Evolutionary conservation across 2,888 invertebrate genomes (phyloP), one percentile per base, ranked within the genome.

Genomic region (Osmoderma eremita): DNA sequence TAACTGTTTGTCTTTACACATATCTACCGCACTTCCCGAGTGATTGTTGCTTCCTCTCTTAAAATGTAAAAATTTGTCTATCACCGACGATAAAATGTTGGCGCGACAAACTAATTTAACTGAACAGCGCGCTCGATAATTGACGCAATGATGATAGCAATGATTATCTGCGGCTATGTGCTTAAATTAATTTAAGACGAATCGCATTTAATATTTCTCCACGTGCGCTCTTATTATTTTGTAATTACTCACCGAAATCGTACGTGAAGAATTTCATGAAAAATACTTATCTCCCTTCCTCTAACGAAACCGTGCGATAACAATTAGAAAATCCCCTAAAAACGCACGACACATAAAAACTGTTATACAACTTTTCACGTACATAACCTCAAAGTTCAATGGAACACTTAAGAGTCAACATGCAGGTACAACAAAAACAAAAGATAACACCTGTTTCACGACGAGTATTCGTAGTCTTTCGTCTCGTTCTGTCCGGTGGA

Each of bases 331-430:
- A 61, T 13, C 24, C 20, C 30, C 24, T 2, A 48, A 30, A 61
- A 58, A 45, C 48, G 10, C 18, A 30, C 10, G 24, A 10, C 45
- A 45, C 45, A 45, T 45, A 61, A 45, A 42, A 61, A 61, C 18
- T 45, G 24, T 36, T 45, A 61, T 24, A 48, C 12, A 45, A 61
- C 58, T 45, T 61, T 61, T 61, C 58, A 24, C 63, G 53, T n/a
- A 63, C 63, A 63, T 63, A 63, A 63, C 63, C 63, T 63, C 42
- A 63, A 63, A 63, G 51, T 53, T 63, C 51, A 61, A 61, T 45
- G 58, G 45, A 45, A 61, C 58, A 53, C 63, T 42, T 53, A 63
- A 63, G 63, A 53, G 63, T 63, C 63, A 63, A 63, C 63, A 63
- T 63, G 63, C 17, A 61, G 30, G 38, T 53, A 53, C 12, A 53